These are phyloP conservation scores for Salticus scenicus DNA, from an alignment of 2,888 invertebrate species.

Conservation along the genomic window DNA sequence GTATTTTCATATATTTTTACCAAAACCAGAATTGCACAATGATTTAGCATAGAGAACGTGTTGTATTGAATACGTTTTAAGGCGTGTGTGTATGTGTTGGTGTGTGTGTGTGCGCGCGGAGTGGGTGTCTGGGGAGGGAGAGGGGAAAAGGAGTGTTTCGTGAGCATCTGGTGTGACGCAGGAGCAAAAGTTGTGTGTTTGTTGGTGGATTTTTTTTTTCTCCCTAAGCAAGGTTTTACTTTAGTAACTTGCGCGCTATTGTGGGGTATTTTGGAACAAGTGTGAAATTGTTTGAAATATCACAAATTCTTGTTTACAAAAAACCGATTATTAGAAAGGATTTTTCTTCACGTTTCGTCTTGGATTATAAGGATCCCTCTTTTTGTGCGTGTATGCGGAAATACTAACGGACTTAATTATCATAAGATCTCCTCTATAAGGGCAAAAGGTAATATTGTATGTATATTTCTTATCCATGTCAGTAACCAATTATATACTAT, in stretches of 20 bases:
- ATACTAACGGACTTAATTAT: neutral
- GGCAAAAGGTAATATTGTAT: neutral
- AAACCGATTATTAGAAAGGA: no score
- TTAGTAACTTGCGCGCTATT: neutral
- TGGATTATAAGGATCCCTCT: neutral
- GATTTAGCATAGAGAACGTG: neutral
- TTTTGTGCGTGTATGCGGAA: neutral
- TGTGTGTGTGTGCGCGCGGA: conserved; percentile 38
- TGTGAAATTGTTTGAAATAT: neutral
- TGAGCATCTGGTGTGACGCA: conserved; percentile 52
- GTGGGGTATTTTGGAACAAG: neutral
- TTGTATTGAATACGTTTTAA: neutral
- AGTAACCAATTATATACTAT: no score
- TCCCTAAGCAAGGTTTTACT: neutral
- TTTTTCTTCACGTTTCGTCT: no score
- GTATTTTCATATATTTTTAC: neutral
- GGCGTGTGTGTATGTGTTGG: conserved; percentile 19
- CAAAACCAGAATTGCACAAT: neutral
- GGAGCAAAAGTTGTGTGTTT: conserved; percentile 43
- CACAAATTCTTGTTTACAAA: neutral
- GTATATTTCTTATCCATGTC: no score
- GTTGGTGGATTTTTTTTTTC: conserved; percentile 13
- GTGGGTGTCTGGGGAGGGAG: conserved; percentile 14
- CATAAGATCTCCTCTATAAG: neutral
- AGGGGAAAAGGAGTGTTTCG: conserved; percentile 10